Conservation (phyloP, 2,113 vertebrate species). For the Hemiprocne comata region DNA sequence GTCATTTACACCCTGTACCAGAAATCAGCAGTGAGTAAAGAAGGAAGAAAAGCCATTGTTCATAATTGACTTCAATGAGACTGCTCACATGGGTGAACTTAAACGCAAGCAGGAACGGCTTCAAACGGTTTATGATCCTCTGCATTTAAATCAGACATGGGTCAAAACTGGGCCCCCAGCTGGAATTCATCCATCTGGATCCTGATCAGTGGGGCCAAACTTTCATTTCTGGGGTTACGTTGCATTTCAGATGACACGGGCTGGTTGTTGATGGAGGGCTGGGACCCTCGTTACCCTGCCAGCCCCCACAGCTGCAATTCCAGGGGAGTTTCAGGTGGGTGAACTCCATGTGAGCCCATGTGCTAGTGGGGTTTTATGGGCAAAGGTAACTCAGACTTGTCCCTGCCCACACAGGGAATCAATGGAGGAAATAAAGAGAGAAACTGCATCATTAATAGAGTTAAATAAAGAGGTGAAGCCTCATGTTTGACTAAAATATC, state of each 20-base stretch:
- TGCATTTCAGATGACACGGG: neutral
- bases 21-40: conserved; percentile 11
- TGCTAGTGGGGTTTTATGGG: neutral
- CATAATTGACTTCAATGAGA: neutral
- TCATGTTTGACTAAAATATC: neutral
- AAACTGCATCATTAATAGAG: neutral
- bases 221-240: neutral
- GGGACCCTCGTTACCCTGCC: rapidly evolving
- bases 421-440: neutral
- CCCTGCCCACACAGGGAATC: neutral
- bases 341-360: rapidly evolving
- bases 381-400: neutral
- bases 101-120: neutral
- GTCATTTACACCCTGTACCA: neutral
- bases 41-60: neutral
- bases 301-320: neutral
- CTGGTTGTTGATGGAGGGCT: neutral
- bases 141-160: neutral
- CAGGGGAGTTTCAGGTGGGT: rapidly evolving
- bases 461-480: neutral
- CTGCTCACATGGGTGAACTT: neutral
- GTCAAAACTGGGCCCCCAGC: neutral
- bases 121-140: neutral
- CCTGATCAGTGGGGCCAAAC: neutral
- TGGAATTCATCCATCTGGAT: neutral